Evolutionary conservation across 2,888 invertebrate species (phyloP).

Genomic region (Tachina grossa): DNA sequence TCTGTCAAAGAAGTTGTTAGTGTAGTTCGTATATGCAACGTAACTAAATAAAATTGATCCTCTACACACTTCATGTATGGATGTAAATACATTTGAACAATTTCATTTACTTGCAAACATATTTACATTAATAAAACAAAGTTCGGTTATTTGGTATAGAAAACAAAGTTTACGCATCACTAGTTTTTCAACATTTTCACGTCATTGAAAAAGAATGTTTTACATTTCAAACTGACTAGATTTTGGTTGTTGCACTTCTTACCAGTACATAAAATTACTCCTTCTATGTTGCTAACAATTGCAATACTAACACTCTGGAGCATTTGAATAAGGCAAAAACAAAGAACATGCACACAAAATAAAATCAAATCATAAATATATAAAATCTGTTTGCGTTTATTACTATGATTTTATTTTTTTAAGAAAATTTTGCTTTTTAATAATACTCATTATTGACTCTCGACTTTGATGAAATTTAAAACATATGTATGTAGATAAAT

Average conservation of each 20-base stretch:
- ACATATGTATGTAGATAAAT: too few relatives aligned
- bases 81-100: not conserved
- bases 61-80: not conserved
- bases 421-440: too few relatives aligned
- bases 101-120: not conserved
- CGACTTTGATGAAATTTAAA: too few relatives aligned
- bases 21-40: conserved; percentile 23
- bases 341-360: not conserved
- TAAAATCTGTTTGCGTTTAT: too few relatives aligned
- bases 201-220: conserved; percentile 58
- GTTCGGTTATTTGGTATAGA: conserved; percentile 5
- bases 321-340: not conserved
- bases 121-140: not conserved
- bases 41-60: conserved; percentile 27
- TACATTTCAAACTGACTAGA: conserved; percentile 28
- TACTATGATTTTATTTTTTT: too few relatives aligned
- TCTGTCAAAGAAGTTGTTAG: not conserved
- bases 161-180: conserved; percentile 58
- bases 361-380: too few relatives aligned
- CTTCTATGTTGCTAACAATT: conserved; percentile 12
- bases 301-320: not conserved
- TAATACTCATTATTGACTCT: too few relatives aligned
- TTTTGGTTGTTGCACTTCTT: conserved; percentile 23
- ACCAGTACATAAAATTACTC: conserved; percentile 13
- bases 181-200: conserved; percentile 54